These are phyloP conservation scores for Campylorhamphus procurvoides DNA, from an alignment of 2,113 vertebrate species.

Conservation along the genomic window DNA sequence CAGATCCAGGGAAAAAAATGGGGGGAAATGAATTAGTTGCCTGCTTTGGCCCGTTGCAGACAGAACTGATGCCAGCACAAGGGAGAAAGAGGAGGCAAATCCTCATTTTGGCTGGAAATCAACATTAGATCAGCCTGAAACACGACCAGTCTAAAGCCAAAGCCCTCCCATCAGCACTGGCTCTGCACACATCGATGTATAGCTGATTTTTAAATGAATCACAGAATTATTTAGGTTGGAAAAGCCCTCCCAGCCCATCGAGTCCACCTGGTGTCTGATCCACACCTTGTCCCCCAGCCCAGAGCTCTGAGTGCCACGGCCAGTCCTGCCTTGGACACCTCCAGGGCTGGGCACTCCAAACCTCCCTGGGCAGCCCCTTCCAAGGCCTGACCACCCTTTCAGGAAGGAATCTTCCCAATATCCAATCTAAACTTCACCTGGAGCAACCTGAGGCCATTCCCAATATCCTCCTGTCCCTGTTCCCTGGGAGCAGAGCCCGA, in stretches of 20 bases:
- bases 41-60: not conserved
- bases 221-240: not conserved
- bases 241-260: no score
- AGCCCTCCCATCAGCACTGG: not conserved
- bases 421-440: accelerated
- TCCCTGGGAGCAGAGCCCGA: not conserved
- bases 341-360: not conserved
- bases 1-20: not conserved
- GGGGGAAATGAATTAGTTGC: not conserved
- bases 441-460: accelerated
- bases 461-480: not conserved
- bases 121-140: not conserved
- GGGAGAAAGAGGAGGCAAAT: not conserved
- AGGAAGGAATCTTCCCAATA: not conserved
- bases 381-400: not conserved
- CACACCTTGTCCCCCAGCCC: not conserved
- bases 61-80: no score
- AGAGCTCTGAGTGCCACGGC: not conserved
- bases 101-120: not conserved
- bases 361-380: not conserved
- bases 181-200: not conserved
- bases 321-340: not conserved
- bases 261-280: not conserved
- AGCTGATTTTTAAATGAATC: not conserved
- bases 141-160: not conserved